Conservation (phyloP, 2,888 invertebrate species). For the Xestoiulus laeticollis region DNA sequence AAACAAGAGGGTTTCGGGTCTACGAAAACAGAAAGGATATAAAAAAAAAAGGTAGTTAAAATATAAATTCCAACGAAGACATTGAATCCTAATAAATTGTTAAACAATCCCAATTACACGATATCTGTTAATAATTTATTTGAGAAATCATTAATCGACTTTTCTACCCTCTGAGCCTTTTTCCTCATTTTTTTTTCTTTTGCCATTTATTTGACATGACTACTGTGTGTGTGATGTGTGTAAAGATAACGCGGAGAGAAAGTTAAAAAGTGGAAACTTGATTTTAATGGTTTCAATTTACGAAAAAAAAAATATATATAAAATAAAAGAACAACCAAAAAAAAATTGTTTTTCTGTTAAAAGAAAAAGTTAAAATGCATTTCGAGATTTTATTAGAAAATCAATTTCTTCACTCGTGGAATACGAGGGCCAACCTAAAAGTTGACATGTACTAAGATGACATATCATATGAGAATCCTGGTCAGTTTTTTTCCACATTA, state of each 20-base stretch:
- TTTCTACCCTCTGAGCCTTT: not conserved
- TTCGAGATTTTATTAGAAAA: constrained; percentile 33
- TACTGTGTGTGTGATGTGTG: constrained; percentile 31
- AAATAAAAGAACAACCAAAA: not conserved
- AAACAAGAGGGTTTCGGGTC: not conserved
- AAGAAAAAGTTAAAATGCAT: constrained; percentile 30
- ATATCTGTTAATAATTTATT: constrained; percentile 46
- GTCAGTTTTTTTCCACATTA: too few relatives aligned
- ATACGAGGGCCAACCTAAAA: not conserved
- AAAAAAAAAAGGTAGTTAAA: constrained; percentile 36
- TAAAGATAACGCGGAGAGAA: constrained; percentile 15
- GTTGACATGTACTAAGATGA: not conserved
- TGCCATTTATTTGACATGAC: constrained; percentile 39
- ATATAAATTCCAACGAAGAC: constrained; percentile 46
- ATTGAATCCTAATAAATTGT: constrained; percentile 49
- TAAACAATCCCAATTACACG: constrained; percentile 46
- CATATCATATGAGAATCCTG: not conserved
- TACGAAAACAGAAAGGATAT: not conserved
- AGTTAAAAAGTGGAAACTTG: constrained; percentile 35
- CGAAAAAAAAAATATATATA: not conserved
- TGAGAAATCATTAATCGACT: constrained; percentile 46
- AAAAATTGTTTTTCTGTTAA: not conserved
- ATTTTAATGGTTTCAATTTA: constrained; percentile 43
- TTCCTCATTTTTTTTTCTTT: not conserved
- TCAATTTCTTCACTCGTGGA: not conserved